Evolutionary conservation across 2,888 invertebrate species (phyloP), one percentile per base, ranked within the genome.

Genomic region (Nemoura dubitans): DNA sequence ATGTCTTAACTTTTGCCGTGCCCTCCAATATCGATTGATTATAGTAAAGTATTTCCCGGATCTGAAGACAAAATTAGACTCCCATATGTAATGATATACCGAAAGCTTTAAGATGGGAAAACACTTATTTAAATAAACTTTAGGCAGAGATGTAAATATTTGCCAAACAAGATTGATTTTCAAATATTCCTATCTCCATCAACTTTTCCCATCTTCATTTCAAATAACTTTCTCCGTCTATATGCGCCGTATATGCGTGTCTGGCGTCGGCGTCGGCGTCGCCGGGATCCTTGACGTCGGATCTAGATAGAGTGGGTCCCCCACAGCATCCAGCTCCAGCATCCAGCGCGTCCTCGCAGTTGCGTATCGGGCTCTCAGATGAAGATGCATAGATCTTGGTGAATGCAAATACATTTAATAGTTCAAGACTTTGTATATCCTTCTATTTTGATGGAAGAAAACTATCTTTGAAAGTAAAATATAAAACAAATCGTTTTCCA

Each of bases 151-250:
- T 83, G 83, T 83, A 83, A 83, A 83, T 83, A 83, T 83, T 83
- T 83, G 25, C 28, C 30, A 83, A 30, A 36, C 42, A 83, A 83
- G 83, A 83, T 83, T 83, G 83, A 83, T 83, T 83, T 42, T 83
- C 42, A 16, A 83, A 83, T 83, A 83, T 83, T 83, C 83, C 28
- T 27, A 78, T 26, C 28, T 78, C 78, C 78, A 78, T 78, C 78
- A 78, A 78, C 27, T 78, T 78, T 78, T 78, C 28, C 78, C 28
- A 78, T 78, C 78, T 78, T 59, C 59, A 59, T 59, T 59, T 21
- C 59, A 59, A 59, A 59, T 59, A 59, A 59, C 59, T 59, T 59
- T 59, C 59, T 59, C 59, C 16, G 14, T 59, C 59, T 59, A 1
- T 59, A 1, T 10, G 59, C 59, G 59, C 14, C 59, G 59, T 14